Conservation (phyloP, 2,888 invertebrate genomes). For the Strigamia transsilvanica region DNA sequence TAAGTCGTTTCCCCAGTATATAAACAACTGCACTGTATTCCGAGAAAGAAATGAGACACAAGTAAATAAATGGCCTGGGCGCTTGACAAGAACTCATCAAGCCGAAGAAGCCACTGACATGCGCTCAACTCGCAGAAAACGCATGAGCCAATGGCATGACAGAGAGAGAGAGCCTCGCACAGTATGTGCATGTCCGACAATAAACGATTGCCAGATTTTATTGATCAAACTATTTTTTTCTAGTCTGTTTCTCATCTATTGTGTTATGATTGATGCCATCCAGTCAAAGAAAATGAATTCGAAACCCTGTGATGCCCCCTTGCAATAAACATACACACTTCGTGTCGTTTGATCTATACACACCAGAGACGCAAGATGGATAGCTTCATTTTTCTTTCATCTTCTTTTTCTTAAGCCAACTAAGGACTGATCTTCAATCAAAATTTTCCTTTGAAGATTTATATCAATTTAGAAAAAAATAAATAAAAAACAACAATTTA, state of each 20-base stretch:
- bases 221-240: constrained; percentile 40
- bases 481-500: neutral
- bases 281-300: constrained; percentile 40
- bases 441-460: neutral
- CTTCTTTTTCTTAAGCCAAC: constrained; percentile 18
- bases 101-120: constrained; percentile 11
- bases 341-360: constrained; percentile 39
- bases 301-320: constrained; percentile 46
- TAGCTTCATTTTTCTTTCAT: constrained; percentile 14
- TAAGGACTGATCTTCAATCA: constrained; percentile 34
- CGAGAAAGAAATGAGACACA: neutral
- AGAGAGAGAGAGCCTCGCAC: neutral
- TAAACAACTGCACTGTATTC: constrained; percentile 8
- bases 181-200: constrained; percentile 14
- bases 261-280: constrained; percentile 45
- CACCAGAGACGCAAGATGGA: constrained; percentile 48
- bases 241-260: neutral
- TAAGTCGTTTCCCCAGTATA: neutral
- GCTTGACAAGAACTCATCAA: constrained; percentile 41
- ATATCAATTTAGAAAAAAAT: neutral
- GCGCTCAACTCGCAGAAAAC: neutral
- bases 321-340: constrained; percentile 42
- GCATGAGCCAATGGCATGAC: neutral
- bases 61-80: constrained; percentile 6
- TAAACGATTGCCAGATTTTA: constrained; percentile 39